phyloP scores from a whole-genome alignment of 1,140 invertebrate species.

The Hypsibius dujardini region DNA sequence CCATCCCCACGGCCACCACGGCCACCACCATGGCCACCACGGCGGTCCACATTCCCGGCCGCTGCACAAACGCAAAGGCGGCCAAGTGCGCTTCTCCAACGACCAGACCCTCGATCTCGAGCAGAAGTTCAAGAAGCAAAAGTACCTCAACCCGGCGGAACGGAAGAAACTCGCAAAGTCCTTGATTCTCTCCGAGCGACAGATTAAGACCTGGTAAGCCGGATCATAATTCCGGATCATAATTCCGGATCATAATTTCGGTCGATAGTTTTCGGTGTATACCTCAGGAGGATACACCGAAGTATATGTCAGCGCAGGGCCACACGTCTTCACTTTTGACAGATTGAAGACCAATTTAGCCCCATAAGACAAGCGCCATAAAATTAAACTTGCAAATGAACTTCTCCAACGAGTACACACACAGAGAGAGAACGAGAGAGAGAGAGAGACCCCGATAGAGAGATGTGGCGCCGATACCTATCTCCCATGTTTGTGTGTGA shows the following conservation, averaged over 20 bases:
- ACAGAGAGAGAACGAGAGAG: constrained; percentile 16
- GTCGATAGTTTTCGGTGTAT: too few relatives aligned
- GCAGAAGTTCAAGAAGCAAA: constrained; percentile 51
- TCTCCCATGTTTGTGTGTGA: constrained; percentile 1
- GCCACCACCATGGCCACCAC: too few relatives aligned
- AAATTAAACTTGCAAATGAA: constrained; percentile 20
- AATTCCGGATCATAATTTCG: too few relatives aligned
- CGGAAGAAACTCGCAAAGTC: constrained; percentile 50
- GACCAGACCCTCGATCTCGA: constrained; percentile 59
- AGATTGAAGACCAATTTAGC: too few relatives aligned
- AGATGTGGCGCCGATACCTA: too few relatives aligned
- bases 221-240: too few relatives aligned
- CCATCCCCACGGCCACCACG: too few relatives aligned
- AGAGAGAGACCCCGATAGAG: too few relatives aligned
- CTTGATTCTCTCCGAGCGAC: constrained; percentile 54
- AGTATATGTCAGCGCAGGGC: constrained; percentile 18
- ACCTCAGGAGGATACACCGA: neutral
- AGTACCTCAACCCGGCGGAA: constrained; percentile 62
- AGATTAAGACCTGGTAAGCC: constrained; percentile 37
- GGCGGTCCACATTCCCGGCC: too few relatives aligned
- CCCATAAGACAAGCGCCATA: constrained; percentile 19
- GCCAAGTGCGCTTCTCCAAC: constrained; percentile 59
- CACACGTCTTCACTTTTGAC: too few relatives aligned
- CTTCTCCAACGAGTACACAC: constrained; percentile 13
- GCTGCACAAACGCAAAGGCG: constrained; percentile 46